Percentiles rank a stretch among this genome's conserved stretches.
Evolutionary conservation across 1,140 invertebrate species (phyloP).

Genomic region (Megalonaias nervosa): DNA sequence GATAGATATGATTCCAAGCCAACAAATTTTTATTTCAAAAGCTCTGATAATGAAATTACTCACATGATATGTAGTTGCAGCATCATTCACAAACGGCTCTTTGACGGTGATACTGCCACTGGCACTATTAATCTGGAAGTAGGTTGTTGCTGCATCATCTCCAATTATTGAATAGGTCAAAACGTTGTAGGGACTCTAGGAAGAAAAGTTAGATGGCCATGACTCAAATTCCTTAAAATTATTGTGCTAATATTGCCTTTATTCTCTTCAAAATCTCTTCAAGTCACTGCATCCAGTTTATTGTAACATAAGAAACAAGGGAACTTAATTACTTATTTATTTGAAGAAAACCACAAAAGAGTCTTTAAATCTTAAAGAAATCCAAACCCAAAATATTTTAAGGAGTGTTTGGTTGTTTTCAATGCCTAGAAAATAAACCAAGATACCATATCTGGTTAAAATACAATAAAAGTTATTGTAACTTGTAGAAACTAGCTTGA

Average conservation of each 20-base stretch:
- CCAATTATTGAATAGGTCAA: slow-evolving; percentile 47
- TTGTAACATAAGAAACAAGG: background rate
- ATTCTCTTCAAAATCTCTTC: background rate
- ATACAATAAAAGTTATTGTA: no score
- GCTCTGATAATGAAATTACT: background rate
- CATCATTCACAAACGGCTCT: slow-evolving; percentile 84
- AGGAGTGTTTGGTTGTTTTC: no score
- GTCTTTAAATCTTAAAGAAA: no score
- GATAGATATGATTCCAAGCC: no score
- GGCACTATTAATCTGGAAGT: slow-evolving; percentile 36
- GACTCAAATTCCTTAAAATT: background rate
- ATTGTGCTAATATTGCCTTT: background rate
- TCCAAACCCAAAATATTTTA: no score
- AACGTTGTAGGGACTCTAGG: slow-evolving; percentile 29
- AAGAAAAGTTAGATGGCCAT: background rate
- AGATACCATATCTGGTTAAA: no score
- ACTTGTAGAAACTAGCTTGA: no score
- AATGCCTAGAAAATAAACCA: no score
- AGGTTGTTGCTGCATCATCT: slow-evolving; percentile 40
- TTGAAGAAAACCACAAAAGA: no score
- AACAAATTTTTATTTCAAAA: no score
- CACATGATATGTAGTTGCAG: slow-evolving; percentile 32
- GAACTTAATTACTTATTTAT: background rate
- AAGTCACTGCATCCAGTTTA: background rate
- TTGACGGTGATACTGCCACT: slow-evolving; percentile 76